Conservation (phyloP, 2,797 vertebrate genomes). For the Molossus alvarezi region DNA sequence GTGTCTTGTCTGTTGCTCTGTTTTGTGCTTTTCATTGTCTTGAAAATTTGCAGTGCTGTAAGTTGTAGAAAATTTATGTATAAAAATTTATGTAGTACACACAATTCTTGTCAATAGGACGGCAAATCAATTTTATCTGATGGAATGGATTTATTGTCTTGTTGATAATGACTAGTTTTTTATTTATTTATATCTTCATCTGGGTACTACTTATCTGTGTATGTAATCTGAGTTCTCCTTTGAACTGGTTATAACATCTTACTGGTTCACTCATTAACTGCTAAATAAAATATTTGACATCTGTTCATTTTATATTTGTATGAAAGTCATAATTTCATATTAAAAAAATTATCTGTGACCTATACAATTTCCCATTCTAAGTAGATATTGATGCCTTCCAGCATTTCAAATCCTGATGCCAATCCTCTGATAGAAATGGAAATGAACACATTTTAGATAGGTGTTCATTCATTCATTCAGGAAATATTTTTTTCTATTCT, state of each 20-base stretch:
- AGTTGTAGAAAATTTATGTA: not conserved
- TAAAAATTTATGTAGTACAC: not conserved
- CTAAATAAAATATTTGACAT: conserved; percentile 2
- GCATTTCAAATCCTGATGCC: not conserved
- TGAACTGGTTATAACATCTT: not conserved
- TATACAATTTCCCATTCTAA: not conserved
- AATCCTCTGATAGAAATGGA: not conserved
- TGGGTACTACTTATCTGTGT: not conserved
- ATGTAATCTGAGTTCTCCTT: not conserved
- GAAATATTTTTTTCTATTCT: not conserved
- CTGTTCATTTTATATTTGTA: not conserved
- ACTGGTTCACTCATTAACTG: not conserved
- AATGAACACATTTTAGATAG: not conserved
- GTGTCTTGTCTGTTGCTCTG: not conserved
- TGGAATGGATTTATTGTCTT: not conserved
- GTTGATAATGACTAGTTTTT: not conserved
- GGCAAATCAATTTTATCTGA: not conserved
- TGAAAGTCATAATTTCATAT: conserved; percentile 4
- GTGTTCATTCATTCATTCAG: not conserved
- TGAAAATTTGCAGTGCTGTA: not conserved
- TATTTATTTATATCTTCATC: not conserved
- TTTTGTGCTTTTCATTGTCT: not conserved
- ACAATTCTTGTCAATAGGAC: not conserved
- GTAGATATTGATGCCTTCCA: not conserved
- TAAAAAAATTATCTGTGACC: not conserved